Conservation (phyloP, 92 coral and sea anemone species). For the Zoanthus gigantus region DNA sequence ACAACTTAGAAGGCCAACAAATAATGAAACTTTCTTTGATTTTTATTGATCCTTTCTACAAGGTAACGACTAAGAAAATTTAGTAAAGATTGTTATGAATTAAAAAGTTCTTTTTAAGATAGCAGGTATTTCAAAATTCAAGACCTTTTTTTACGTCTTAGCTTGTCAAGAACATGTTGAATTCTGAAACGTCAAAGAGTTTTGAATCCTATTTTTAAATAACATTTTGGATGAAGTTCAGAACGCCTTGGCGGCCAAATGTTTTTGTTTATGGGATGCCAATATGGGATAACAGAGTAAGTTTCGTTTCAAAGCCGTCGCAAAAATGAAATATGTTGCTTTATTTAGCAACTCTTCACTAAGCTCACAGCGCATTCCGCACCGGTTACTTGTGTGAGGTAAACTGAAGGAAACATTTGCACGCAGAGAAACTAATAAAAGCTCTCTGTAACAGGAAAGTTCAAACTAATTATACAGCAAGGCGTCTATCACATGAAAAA, state of each 20-base stretch:
- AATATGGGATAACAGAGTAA: not conserved
- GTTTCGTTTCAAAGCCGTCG: not conserved
- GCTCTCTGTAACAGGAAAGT: not conserved
- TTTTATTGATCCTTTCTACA: constrained; percentile 15
- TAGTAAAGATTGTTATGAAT: not conserved
- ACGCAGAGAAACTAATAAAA: constrained; percentile 26
- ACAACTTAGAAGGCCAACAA: not conserved
- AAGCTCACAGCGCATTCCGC: not conserved
- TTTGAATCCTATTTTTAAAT: not conserved
- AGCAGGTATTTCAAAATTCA: not conserved
- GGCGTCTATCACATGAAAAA: constrained; percentile 3
- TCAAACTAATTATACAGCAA: constrained; percentile 14
- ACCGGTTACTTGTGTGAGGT: not conserved
- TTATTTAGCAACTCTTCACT: not conserved
- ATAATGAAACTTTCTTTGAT: not conserved
- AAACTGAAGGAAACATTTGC: not conserved
- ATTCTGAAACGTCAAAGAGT: not conserved
- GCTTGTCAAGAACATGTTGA: not conserved
- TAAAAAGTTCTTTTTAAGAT: not conserved
- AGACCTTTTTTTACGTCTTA: not conserved
- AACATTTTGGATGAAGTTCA: not conserved
- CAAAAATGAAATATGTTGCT: not conserved
- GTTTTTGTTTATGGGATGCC: not conserved
- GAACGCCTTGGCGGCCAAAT: not conserved
- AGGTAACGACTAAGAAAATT: not conserved